These are phyloP conservation scores for Podarcis raffonei DNA, from an alignment of 2,113 vertebrate genomes.

Conservation along the genomic window DNA sequence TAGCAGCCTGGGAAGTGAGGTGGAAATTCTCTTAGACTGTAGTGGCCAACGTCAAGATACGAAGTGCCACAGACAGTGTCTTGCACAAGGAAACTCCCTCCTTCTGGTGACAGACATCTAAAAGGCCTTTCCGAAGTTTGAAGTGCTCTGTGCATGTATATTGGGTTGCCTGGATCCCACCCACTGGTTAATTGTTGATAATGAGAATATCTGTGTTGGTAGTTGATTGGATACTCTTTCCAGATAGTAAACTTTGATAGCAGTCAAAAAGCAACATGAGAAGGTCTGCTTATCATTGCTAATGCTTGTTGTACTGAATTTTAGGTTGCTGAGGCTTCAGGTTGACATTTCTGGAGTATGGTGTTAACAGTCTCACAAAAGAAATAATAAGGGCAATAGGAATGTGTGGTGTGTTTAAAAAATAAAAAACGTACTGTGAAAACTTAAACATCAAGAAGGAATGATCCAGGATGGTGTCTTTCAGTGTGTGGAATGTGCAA, in stretches of 20 bases:
- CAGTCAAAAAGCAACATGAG: background rate
- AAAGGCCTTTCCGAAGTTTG: background rate
- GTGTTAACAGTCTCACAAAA: background rate
- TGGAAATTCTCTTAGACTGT: conserved; percentile 32
- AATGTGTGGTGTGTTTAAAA: background rate
- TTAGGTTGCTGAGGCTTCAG: background rate
- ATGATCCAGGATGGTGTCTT: background rate
- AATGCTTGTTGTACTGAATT: background rate
- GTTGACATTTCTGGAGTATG: background rate
- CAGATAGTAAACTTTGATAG: background rate
- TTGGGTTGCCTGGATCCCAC: background rate
- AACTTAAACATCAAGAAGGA: background rate
- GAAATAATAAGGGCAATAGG: background rate
- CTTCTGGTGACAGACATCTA: background rate
- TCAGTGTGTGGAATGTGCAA: background rate
- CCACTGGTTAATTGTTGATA: background rate
- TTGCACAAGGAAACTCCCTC: background rate
- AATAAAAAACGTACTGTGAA: background rate
- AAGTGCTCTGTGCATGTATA: background rate
- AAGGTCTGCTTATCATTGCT: background rate
- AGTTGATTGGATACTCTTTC: background rate
- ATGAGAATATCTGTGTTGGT: background rate
- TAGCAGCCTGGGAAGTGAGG: background rate
- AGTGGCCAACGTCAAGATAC: background rate
- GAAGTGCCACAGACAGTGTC: background rate